Percentiles rank a stretch among this genome's conserved stretches.
These are phyloP conservation scores for Periophthalmodon schlosseri DNA, from an alignment of 2,113 vertebrate genomes.

Conservation along the genomic window DNA sequence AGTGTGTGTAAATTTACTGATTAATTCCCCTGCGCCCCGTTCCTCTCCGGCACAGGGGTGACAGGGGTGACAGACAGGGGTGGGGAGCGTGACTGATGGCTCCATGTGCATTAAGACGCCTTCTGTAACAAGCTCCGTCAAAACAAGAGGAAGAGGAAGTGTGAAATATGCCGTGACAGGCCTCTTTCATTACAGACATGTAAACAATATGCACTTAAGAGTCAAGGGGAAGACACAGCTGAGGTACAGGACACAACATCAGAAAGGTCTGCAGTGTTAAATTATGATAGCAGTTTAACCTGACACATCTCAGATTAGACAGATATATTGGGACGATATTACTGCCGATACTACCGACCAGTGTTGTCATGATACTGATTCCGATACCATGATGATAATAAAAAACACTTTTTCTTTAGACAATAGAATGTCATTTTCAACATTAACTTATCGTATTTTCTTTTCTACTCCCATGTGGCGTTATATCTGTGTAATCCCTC, in stretches of 20 bases:
- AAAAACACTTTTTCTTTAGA: too few species aligned
- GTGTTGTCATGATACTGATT: too few species aligned
- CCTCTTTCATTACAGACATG: slow-evolving; percentile 10
- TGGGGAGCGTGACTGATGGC: slow-evolving; percentile 3
- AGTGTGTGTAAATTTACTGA: background rate
- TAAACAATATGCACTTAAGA: background rate
- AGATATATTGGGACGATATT: too few species aligned
- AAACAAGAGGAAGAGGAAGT: background rate
- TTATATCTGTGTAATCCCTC: too few species aligned
- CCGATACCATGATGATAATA: too few species aligned
- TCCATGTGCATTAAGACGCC: background rate
- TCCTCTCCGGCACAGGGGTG: background rate
- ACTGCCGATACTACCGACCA: too few species aligned
- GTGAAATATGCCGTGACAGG: background rate
- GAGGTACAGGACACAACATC: background rate
- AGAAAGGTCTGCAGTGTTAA: background rate
- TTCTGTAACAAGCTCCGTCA: slow-evolving; percentile 4
- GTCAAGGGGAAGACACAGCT: background rate
- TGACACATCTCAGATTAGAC: too few species aligned
- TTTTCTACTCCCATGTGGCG: too few species aligned
- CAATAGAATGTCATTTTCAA: too few species aligned
- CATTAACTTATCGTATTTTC: too few species aligned
- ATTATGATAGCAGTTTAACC: background rate
- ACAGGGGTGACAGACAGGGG: too few species aligned
- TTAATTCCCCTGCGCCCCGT: background rate